Evolutionary conservation across 1,140 invertebrate genomes (phyloP).

Genomic region (Fopius arisanus): DNA sequence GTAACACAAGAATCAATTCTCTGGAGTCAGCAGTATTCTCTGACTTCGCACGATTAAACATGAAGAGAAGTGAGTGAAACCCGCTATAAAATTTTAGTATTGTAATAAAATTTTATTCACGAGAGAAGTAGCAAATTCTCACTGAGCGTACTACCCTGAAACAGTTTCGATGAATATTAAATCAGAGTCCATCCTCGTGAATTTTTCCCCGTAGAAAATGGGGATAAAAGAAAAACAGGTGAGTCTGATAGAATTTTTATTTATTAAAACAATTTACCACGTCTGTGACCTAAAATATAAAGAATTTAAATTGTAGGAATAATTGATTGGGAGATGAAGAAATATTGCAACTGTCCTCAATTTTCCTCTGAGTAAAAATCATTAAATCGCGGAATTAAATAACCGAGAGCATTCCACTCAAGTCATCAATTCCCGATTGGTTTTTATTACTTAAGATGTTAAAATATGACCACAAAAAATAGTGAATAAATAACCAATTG

Average conservation of each 20-base stretch:
- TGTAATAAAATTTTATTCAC: background rate
- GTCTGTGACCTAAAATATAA: background rate
- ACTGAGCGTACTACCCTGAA: background rate
- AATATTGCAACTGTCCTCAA: background rate
- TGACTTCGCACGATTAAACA: background rate
- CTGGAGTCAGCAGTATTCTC: too few species aligned
- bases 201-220: background rate
- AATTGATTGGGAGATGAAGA: background rate
- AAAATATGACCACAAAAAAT: too few species aligned
- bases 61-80: too few species aligned
- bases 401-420: too few species aligned
- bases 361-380: too few species aligned
- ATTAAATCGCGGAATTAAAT: too few species aligned
- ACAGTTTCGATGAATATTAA: background rate
- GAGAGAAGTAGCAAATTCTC: background rate
- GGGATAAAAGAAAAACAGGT: background rate
- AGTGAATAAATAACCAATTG: too few species aligned
- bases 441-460: too few species aligned
- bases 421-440: too few species aligned
- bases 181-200: background rate
- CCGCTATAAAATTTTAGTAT: background rate
- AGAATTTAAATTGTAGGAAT: background rate
- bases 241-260: too few species aligned
- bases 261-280: background rate
- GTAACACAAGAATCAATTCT: too few species aligned